Evolutionary conservation across 2,888 invertebrate genomes (phyloP).

Genomic region (Nezara viridula): DNA sequence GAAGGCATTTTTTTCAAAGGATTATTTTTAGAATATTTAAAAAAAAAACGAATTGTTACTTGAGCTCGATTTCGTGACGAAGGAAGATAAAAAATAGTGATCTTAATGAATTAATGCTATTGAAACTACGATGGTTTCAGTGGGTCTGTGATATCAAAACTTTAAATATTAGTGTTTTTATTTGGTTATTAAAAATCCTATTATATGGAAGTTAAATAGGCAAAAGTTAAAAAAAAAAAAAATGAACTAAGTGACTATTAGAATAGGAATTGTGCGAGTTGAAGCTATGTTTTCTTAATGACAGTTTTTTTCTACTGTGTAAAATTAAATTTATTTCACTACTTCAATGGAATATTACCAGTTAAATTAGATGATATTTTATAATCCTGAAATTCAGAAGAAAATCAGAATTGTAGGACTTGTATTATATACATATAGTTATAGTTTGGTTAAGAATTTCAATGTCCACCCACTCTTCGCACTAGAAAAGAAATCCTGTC

Average conservation of each 20-base stretch:
- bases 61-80: constrained; percentile 61
- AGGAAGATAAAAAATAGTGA: constrained; percentile 53
- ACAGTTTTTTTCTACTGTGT: background rate
- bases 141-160: constrained; percentile 64
- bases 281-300: background rate
- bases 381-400: background rate
- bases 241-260: constrained; percentile 53
- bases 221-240: constrained; percentile 15
- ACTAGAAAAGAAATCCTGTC: background rate
- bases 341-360: background rate
- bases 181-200: constrained; percentile 52
- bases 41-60: constrained; percentile 53
- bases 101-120: constrained; percentile 62
- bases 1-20: constrained; percentile 24
- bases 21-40: constrained; percentile 30
- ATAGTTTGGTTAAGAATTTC: background rate
- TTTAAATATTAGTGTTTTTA: constrained; percentile 62
- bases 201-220: constrained; percentile 31
- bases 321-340: background rate
- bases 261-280: constrained; percentile 49
- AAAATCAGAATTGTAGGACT: background rate
- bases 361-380: background rate
- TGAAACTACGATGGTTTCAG: constrained; percentile 62
- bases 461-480: background rate
- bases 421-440: background rate